Base-by-base conservation (phyloP, 2,888 invertebrate genomes). In the Plusia festucae region DNA sequence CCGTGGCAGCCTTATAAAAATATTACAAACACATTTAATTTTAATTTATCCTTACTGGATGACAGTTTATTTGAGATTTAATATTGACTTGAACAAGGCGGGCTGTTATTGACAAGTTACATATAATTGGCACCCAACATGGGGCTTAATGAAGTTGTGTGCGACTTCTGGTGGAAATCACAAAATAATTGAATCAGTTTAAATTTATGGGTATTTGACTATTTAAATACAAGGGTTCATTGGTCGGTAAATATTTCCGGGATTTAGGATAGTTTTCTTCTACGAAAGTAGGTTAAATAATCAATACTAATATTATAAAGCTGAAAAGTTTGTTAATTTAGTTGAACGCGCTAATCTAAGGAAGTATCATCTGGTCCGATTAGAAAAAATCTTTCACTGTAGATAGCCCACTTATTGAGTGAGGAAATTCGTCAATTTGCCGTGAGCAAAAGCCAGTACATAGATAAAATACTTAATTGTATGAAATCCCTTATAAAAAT, bases 91-190 rank as follows among this genome's bases (percentile, higher is more conserved):
- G 40, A 40, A 40, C 6, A n/a, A 40, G 40, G 40, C 40, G 40
- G 13, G 40, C 40, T 40, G 40, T n/a, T 40, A 40, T 40, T 40
- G 40, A 40, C 40, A 40, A 40, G n/a, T 40, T 40, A 40, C 5
- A n/a, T 40, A n/a, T 40, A 40, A 40, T 40, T 40, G 40, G 40
- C 40, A 6, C 40, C 40, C 40, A 40, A 40, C 40, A 34, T 34
- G 34, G 40, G 40, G 6, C 40, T 40, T n/a, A 40, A 40, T 40
- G n/a, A 40, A 40, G n/a, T 40, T 40, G 40, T 40, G 40, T 40
- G 40, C 7, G 40, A 40, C 40, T 40, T 40, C 40, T 40, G 40
- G 40, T 40, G 4, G 40, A 40, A 40, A 40, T 40, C 40, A 5
- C 40, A n/a, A 4, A 40, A 40, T 40, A 40, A 40, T 40, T 40